Evolutionary conservation across 2,113 vertebrate species (phyloP).

Genomic region (Athene cunicularia): DNA sequence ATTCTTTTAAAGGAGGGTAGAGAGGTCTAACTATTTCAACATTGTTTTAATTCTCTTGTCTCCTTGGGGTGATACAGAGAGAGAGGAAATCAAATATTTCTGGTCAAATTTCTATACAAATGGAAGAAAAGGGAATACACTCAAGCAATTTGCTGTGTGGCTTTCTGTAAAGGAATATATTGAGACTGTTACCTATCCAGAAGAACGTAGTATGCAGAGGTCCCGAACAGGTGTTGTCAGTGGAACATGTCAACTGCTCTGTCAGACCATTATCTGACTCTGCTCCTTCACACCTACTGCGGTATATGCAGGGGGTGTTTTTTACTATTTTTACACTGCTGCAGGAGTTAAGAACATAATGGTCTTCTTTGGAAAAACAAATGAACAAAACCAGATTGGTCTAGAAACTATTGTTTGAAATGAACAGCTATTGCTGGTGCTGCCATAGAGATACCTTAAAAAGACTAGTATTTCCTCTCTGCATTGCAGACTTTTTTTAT

Average conservation of each 20-base stretch:
- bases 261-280: not conserved
- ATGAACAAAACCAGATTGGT: not conserved
- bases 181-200: not conserved
- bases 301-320: not conserved
- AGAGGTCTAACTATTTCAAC: not conserved
- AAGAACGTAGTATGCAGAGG: not conserved
- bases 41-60: not conserved
- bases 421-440: not conserved
- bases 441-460: constrained; percentile 17
- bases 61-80: not conserved
- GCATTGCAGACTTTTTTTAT: not conserved
- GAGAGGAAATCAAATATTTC: not conserved
- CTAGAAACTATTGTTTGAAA: constrained; percentile 26
- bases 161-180: not conserved
- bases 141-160: not conserved
- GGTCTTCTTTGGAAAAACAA: not conserved
- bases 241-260: not conserved
- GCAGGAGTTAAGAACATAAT: not conserved
- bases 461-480: not conserved
- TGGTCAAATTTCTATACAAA: not conserved
- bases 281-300: not conserved
- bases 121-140: not conserved
- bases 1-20: not conserved
- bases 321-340: not conserved
- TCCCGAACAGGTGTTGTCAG: not conserved